Base-by-base conservation (phyloP, 2,888 invertebrate species). In the Synergus umbraculus region DNA sequence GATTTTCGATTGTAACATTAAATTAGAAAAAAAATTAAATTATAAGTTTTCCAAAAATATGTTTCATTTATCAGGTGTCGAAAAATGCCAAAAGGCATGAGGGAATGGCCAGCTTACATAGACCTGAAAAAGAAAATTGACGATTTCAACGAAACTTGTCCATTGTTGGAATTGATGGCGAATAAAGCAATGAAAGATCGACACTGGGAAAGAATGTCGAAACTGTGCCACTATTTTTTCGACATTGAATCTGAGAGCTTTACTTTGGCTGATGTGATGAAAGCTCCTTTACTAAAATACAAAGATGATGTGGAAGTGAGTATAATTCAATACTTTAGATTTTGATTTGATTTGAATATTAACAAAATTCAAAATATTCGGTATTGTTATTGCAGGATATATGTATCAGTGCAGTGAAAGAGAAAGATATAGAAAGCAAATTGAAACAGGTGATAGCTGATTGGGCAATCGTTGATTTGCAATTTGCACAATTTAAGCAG, bases 351-450 rank as follows among this genome's bases (percentile, higher is more conserved):
- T 12, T 54, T 54, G 41, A 41, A 41, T 9, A 9, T 43, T 10
- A 37, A 15, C 9, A n/a, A 41, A 43, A 41, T 41, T n/a, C n/a
- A 65, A 65, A 9, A 12, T 58, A 2, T 54, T 63, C 46, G 44
- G 58, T 54, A 54, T 29, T 13, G 2, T 0, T 37, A 63, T 86
- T 88, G 44, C 82, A 96, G 95, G 97, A 98, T 90, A 96, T 97
- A 85, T 98, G 98, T 88, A 96, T 97, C 54, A 96, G 97, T 88
- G 97, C 98, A 0, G 95, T 96, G 0, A 98, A 97, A 92, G 98
- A 98, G 91, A 96, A 96, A 86, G 98, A 98, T 86, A 98, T 98
- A 82, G 97, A 98, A 93, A 96, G 96, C 0, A 98, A 97, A 93
- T 91, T 98, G 81, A 96, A 96, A 86, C 96, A 96, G 92, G 94